Percentiles rank a stretch among this genome's conserved stretches.
Conservation (phyloP, 2,888 invertebrate species). For the Drosophila paranaensis region DNA sequence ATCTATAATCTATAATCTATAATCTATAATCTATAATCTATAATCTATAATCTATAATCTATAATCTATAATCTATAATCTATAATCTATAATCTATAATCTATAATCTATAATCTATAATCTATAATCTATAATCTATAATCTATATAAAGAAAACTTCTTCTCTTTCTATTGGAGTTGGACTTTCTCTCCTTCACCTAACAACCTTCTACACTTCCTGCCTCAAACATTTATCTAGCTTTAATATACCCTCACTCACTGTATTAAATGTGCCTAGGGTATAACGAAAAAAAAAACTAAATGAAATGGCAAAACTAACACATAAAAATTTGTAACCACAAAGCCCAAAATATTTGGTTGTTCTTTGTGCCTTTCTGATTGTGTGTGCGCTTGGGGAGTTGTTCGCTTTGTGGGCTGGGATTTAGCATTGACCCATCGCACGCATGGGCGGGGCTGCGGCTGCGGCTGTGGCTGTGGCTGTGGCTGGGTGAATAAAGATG, state of each 20-base stretch:
- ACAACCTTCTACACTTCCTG: too few relatives aligned
- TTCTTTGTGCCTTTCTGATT: slow-evolving; percentile 13
- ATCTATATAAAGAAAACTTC: too few relatives aligned
- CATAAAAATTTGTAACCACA: slow-evolving; percentile 75
- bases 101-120: too few relatives aligned
- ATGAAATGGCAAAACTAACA: slow-evolving; percentile 68
- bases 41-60: too few relatives aligned
- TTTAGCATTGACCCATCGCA: slow-evolving; percentile 68
- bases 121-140: too few relatives aligned
- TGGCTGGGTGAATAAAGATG: slow-evolving; percentile 56
- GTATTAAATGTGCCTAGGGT: slow-evolving; percentile 21
- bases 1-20: too few relatives aligned
- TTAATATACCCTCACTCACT: not conserved
- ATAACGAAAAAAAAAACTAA: slow-evolving; percentile 44
- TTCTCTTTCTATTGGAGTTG: too few relatives aligned
- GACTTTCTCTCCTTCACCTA: too few relatives aligned
- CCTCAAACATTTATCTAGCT: not conserved
- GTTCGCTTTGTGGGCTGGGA: slow-evolving; percentile 19
- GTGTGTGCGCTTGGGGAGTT: not conserved
- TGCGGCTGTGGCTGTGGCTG: too few relatives aligned
- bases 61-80: too few relatives aligned
- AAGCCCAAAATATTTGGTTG: slow-evolving; percentile 47
- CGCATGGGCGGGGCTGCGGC: slow-evolving; percentile 38
- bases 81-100: too few relatives aligned
- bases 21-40: too few relatives aligned